Percentiles rank a stretch among this genome's conserved stretches.
phyloP scores from a whole-genome alignment of 2,797 vertebrate genomes.

The Rhadinocentrus ornatus region DNA sequence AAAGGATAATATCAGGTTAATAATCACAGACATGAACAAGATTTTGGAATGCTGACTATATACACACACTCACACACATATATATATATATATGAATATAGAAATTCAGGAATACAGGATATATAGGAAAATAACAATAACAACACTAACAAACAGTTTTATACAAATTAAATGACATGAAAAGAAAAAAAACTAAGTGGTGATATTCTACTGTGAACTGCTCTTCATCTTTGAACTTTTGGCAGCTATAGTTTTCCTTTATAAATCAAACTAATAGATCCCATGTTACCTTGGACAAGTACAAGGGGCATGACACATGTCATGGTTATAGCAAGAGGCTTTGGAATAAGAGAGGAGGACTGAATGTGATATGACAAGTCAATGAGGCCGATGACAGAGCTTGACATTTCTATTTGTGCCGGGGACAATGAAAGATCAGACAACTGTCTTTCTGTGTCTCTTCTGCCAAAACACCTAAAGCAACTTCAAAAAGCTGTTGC shows the following conservation, averaged over 20 bases:
- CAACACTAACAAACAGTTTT: background rate
- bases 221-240: slow-evolving; percentile 71
- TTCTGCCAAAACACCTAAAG: slow-evolving; percentile 56
- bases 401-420: slow-evolving; percentile 74
- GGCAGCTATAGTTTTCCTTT: slow-evolving; percentile 68
- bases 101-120: no score
- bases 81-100: no score
- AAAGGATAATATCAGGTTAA: background rate
- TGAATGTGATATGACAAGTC: slow-evolving; percentile 60
- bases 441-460: slow-evolving; percentile 65
- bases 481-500: slow-evolving; percentile 73
- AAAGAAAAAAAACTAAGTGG: slow-evolving; percentile 24
- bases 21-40: slow-evolving; percentile 2
- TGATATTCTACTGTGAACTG: slow-evolving; percentile 17
- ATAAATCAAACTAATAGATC: slow-evolving; percentile 76
- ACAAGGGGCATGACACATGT: slow-evolving; percentile 64
- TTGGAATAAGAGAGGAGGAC: slow-evolving; percentile 50
- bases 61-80: no score
- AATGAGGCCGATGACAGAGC: slow-evolving; percentile 72
- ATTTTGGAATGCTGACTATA: background rate
- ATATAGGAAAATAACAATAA: background rate
- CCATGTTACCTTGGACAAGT: slow-evolving; percentile 62
- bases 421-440: slow-evolving; percentile 78
- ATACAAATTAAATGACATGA: background rate
- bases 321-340: slow-evolving; percentile 54